These are phyloP conservation scores for Anthopleura xanthogrammica DNA, from an alignment of 92 coral and sea anemone genomes.

Conservation along the genomic window DNA sequence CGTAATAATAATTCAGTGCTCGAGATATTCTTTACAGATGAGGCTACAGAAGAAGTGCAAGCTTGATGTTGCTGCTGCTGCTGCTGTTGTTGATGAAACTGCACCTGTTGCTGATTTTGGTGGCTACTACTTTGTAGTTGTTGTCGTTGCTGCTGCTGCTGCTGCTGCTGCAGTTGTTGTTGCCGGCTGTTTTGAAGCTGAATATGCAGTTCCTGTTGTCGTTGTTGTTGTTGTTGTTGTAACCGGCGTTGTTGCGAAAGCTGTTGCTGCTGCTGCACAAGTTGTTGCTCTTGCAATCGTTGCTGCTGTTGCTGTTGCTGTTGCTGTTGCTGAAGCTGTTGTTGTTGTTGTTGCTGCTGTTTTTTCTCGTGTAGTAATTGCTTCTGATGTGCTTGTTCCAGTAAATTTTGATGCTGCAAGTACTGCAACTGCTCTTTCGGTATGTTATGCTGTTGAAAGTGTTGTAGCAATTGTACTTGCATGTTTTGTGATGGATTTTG, in stretches of 20 bases:
- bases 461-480: not conserved
- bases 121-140: constrained; percentile 13
- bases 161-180: constrained; percentile 28
- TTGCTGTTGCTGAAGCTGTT: constrained; percentile 13
- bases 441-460: constrained; percentile 16
- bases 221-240: constrained; percentile 25
- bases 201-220: constrained; percentile 25
- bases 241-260: constrained; percentile 19
- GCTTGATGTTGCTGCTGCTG: constrained; percentile 23
- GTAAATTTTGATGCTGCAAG: constrained; percentile 1
- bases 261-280: constrained; percentile 22
- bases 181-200: constrained; percentile 34
- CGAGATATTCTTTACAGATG: not conserved
- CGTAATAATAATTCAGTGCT: not conserved
- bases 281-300: constrained; percentile 15
- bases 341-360: constrained; percentile 18
- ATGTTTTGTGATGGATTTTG: not conserved
- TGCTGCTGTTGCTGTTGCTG: constrained; percentile 27
- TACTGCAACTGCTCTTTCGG: constrained; percentile 10
- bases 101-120: constrained; percentile 26
- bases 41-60: constrained; percentile 1
- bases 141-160: constrained; percentile 16
- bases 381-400: constrained; percentile 1
- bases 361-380: constrained; percentile 4
- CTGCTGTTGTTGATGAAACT: constrained; percentile 28